Base-by-base conservation (phyloP, 2,113 vertebrate species). In the Laticauda colubrina region DNA sequence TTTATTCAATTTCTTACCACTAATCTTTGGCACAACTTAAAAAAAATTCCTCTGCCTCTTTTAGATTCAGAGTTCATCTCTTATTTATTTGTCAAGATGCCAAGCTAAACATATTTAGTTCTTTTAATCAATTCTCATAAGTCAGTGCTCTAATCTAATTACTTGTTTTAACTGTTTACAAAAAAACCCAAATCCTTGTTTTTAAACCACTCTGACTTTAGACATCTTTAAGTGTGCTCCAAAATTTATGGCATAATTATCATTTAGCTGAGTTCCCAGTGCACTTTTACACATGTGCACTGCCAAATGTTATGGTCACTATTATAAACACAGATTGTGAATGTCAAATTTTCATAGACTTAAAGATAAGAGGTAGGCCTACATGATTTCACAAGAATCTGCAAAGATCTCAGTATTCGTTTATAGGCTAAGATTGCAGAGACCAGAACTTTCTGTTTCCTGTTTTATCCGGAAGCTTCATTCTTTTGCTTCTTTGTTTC, bases 291-390 rank as follows among this genome's bases (percentile, higher is more conserved):
- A 92, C 53, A 92, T 95, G 94, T 96, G 96, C 95, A 92, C 55
- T 93, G 94, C 95, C 95, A 97, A 95, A 94, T 96, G 90, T 91
- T 96, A 94, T 95, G 94, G 94, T 92, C 91, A 95, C 94, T 88
- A 93, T 21, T 56, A 75, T 51, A 92, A 89, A 93, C 95, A 92
- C 69, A 87, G 39, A 96, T 96, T 61, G 92, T 91, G 86, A 86
- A 94, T 88, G 95, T 34, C 89, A 93, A 87, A 94, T 87, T 85
- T 93, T 94, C 54, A 91, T 88, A 90, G 89, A 91, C 92, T 96
- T 94, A 92, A 95, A 95, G 96, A 95, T 95, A 96, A 96, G 89
- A 95, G 95, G 81, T 34, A 81, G 59, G 61, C 26, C 85, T n/a
- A 61, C 45, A 64, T 5, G 45, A 88, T 92, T 45, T n/a, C 43